Evolutionary conservation across 1,140 invertebrate genomes (phyloP), one percentile per base, ranked within the genome.

Genomic region (Pygmarrhopalites habei): DNA sequence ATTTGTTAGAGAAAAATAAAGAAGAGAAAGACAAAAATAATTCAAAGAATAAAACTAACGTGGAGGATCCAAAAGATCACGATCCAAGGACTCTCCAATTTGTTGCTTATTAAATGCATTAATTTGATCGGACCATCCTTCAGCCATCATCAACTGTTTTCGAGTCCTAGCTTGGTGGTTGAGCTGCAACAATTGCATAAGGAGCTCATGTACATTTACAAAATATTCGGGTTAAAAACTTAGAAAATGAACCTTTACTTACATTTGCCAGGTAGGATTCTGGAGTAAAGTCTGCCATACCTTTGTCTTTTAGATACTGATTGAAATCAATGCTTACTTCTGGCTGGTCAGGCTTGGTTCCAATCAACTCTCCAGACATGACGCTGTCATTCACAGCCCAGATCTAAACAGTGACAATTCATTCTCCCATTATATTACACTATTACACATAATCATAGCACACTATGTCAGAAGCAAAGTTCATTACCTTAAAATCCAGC

Each of bases 341-440:
- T 15, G 5, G 77, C 67, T 26, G 74, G 53, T 14, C 68, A 25
- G 5, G 47, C 43, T 7, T 26, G 39, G 28, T 30, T 15, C 35
- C 26, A 5, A 26, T 44, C 25, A 76, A 0, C 12, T 44, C 41
- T 28, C 69, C 69, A 57, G 47, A 7, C n/a, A 89, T 80, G 1
- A 89, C 76, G 41, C 83, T 82, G 57, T 88, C 78, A 0, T 88
- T 83, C 19, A 92, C 82, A 0, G 90, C 93, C 75, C 86, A 93
- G 25, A 94, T 77, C 82, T 89, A 72, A 21, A 70, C 64, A 65
- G 39, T n/a, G n/a, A n/a, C n/a, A n/a, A n/a, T n/a, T n/a, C n/a
- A n/a, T n/a, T n/a, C n/a, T n/a, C n/a, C n/a, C n/a, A 35, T 35
- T 7, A 35, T 35, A 35, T 7, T 35, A 35, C 5, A 35, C 32